Evolutionary conservation across 2,888 invertebrate species (phyloP).

Genomic region (Oconnorella tubifera): DNA sequence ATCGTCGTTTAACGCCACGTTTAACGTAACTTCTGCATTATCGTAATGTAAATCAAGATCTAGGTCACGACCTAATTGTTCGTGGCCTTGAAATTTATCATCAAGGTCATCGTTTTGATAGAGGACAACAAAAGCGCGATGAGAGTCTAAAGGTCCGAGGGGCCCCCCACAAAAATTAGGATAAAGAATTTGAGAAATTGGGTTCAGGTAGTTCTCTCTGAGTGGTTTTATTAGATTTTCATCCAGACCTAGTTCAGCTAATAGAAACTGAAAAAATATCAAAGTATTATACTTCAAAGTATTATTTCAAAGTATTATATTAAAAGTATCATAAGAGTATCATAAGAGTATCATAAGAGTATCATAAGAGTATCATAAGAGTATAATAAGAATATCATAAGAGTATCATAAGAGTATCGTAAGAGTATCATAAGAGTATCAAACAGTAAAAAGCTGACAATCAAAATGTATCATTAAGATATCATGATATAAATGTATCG

Average conservation of each 20-base stretch:
- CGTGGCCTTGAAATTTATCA: no score
- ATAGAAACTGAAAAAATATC: not conserved
- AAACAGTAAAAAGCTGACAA: no score
- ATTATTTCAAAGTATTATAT: no score
- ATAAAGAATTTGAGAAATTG: not conserved
- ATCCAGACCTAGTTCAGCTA: not conserved
- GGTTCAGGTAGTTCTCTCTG: not conserved
- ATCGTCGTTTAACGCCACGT: constrained; percentile 53
- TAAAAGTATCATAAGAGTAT: no score
- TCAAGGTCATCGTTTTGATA: constrained; percentile 39
- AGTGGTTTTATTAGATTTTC: not conserved
- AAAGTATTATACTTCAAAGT: no score
- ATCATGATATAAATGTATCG: no score
- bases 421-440: not conserved
- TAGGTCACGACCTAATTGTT: no score
- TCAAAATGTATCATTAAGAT: no score
- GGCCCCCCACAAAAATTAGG: not conserved
- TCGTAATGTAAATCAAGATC: constrained; percentile 57
- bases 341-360: no score
- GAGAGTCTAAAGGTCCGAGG: not conserved
- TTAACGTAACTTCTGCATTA: constrained; percentile 58
- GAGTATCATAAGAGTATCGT: not conserved
- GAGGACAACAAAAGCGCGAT: not conserved
- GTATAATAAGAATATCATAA: no score
- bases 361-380: no score